A percentile compares a stretch with the other conserved stretches of the same genome.
Conservation (phyloP, 2,888 invertebrate species). For the Philereme transversata region DNA sequence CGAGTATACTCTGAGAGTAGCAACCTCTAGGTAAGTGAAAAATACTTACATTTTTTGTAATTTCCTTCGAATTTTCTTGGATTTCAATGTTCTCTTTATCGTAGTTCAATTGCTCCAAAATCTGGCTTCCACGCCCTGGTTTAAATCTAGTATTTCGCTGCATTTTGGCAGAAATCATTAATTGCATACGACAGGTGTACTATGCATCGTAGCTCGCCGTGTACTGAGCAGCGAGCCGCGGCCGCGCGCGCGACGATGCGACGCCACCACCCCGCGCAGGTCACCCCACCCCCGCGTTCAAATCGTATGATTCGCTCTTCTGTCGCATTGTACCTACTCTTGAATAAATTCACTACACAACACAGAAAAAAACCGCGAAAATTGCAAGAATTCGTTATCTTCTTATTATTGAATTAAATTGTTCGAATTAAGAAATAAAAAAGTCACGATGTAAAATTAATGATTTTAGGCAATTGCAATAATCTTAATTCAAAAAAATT, state of each 20-base stretch:
- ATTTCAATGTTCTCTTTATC: not conserved
- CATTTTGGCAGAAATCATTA: not conserved
- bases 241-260: not conserved
- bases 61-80: not conserved
- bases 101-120: not conserved
- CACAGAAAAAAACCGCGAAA: not conserved
- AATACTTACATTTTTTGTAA: not conserved
- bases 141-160: not conserved
- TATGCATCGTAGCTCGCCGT: not conserved
- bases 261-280: not conserved
- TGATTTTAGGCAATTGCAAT: not conserved
- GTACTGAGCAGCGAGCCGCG: not conserved
- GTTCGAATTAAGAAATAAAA: not conserved
- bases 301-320: no score
- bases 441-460: not conserved
- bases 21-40: not conserved
- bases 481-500: no score
- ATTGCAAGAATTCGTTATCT: not conserved
- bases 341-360: not conserved
- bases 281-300: no score
- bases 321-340: no score
- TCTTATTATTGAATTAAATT: not conserved
- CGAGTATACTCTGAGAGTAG: not conserved
- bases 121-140: not conserved
- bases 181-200: not conserved